Evolutionary conservation across 2,888 invertebrate genomes (phyloP).

Genomic region (Eupithecia insigniata): DNA sequence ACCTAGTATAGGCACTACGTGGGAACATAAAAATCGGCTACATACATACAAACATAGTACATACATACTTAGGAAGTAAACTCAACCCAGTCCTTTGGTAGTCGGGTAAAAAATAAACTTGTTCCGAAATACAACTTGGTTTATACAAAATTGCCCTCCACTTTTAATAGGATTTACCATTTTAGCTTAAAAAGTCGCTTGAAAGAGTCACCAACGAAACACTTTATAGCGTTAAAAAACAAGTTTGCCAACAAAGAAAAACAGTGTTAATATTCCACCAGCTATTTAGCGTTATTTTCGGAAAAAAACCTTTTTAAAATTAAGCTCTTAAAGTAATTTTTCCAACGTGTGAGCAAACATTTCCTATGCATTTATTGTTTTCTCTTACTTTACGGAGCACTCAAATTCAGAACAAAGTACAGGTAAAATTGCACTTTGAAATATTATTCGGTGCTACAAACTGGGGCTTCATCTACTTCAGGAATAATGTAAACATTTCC

Average conservation of each 20-base stretch:
- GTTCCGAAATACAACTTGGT: background rate
- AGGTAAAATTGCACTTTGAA: background rate
- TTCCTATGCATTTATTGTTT: background rate
- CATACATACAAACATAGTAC: too few species aligned
- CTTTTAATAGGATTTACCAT: background rate
- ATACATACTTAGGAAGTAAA: too few species aligned
- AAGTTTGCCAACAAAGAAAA: too few species aligned
- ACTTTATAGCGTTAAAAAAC: too few species aligned
- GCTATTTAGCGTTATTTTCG: too few species aligned
- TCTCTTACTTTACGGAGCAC: background rate
- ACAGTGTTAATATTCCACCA: too few species aligned
- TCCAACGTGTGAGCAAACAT: background rate
- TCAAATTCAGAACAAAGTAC: background rate
- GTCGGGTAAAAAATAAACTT: too few species aligned
- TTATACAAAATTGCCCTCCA: background rate
- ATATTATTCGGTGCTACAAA: background rate
- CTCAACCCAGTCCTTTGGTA: too few species aligned
- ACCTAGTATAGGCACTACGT: too few species aligned
- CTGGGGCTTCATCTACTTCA: background rate
- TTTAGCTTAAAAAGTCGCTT: too few species aligned
- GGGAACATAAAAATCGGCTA: too few species aligned
- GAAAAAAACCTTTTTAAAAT: background rate
- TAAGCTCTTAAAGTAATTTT: slow-evolving; percentile 30
- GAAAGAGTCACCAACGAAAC: background rate
- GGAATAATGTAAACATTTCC: background rate